A percentile compares a stretch with the other conserved stretches of the same genome.
Conservation (phyloP, 2,888 invertebrate species). For the Lagria hirta region DNA sequence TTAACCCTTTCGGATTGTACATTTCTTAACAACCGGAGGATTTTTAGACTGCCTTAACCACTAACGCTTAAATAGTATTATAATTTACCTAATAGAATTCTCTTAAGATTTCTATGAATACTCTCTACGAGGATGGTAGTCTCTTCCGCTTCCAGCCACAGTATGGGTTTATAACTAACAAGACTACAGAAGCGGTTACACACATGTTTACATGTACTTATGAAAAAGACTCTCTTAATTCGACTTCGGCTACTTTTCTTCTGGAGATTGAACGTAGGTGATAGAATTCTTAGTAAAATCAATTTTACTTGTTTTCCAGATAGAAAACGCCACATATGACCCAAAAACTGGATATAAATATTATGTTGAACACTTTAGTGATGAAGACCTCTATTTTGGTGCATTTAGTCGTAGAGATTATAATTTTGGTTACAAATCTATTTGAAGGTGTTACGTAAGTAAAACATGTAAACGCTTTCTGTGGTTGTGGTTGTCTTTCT, state of each 20-base stretch:
- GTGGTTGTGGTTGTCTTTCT: conserved; percentile 13
- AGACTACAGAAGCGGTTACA: conserved; percentile 22
- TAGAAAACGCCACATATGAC: conserved; percentile 48
- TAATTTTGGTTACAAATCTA: conserved; percentile 12
- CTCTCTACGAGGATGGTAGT: conserved; percentile 18
- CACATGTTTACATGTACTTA: conserved; percentile 11
- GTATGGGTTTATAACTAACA: conserved; percentile 32
- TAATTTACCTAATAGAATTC: conserved; percentile 21
- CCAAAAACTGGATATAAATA: conserved; percentile 55
- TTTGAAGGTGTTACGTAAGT: conserved; percentile 35
- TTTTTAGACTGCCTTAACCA: conserved; percentile 18
- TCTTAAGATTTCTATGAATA: conserved; percentile 26
- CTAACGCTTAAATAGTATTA: conserved; percentile 24
- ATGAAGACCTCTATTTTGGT: conserved; percentile 43
- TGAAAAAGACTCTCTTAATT: background rate
- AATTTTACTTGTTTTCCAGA: conserved; percentile 39
- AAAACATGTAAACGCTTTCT: conserved; percentile 20
- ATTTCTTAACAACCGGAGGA: conserved; percentile 25
- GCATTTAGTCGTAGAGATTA: conserved; percentile 36
- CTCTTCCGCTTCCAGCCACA: conserved; percentile 29
- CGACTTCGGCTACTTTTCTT: conserved; percentile 2
- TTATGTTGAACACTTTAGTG: conserved; percentile 42
- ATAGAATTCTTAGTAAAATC: conserved; percentile 5
- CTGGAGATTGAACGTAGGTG: conserved; percentile 29
- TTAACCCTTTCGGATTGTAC: conserved; percentile 26